These are phyloP conservation scores for Dinocampus coccinellae DNA, from an alignment of 2,888 invertebrate genomes.

Conservation along the genomic window DNA sequence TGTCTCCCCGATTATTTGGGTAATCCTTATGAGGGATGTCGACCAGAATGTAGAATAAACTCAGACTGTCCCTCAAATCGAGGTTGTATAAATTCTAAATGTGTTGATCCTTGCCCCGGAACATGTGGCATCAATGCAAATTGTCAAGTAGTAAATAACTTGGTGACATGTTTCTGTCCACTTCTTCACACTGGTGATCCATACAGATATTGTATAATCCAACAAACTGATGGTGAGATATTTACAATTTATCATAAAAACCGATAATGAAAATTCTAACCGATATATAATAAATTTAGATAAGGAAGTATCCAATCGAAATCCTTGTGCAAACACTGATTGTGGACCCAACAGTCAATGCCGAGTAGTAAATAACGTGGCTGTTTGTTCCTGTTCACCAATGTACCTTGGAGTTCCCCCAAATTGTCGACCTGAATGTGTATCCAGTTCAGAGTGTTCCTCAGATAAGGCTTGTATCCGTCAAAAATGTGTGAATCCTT, in stretches of 20 bases:
- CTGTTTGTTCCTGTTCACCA: conserved; percentile 82
- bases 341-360: conserved; percentile 76
- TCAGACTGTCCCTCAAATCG: conserved; percentile 70
- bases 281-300: too few relatives aligned
- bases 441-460: conserved; percentile 80
- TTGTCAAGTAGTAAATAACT: conserved; percentile 70
- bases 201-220: conserved; percentile 72
- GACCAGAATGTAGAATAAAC: conserved; percentile 71
- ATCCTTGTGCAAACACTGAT: too few relatives aligned
- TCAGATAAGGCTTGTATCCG: conserved; percentile 80
- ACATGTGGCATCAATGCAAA: conserved; percentile 78
- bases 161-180: conserved; percentile 69
- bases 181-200: conserved; percentile 71
- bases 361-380: conserved; percentile 67
- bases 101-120: conserved; percentile 85
- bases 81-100: conserved; percentile 81
- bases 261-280: too few relatives aligned
- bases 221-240: too few relatives aligned
- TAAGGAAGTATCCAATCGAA: too few relatives aligned
- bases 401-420: conserved; percentile 85
- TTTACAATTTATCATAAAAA: too few relatives aligned
- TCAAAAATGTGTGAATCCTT: conserved; percentile 81
- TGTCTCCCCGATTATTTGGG: conserved; percentile 71
- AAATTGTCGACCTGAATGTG: conserved; percentile 84
- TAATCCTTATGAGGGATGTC: conserved; percentile 69